Conservation (phyloP, 1,140 invertebrate genomes). For the Caenorhabditis inopinata region DNA sequence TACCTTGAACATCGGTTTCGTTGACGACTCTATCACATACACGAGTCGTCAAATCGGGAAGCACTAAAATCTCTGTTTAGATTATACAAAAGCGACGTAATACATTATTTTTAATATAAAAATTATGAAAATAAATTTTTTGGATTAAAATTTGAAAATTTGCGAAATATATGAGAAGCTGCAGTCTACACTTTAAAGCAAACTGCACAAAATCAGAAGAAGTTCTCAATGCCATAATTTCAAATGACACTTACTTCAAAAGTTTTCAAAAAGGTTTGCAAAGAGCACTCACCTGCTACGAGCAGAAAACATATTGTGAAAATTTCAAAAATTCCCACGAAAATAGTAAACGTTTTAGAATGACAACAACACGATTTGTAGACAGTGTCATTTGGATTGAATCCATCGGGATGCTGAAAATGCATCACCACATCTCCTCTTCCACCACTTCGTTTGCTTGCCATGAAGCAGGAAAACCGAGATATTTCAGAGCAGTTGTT, state of each 20-base stretch:
- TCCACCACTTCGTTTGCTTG: background rate
- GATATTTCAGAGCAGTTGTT: no score
- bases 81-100: no score
- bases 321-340: conserved; percentile 45
- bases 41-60: conserved; percentile 40
- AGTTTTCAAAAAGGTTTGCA: background rate
- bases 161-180: no score
- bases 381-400: conserved; percentile 40
- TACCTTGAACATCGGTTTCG: background rate
- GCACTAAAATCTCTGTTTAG: no score
- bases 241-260: no score
- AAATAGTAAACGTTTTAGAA: conserved; percentile 44
- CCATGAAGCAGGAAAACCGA: background rate
- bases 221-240: no score
- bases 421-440: background rate
- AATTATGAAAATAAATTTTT: no score
- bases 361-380: conserved; percentile 44
- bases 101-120: no score
- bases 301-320: conserved; percentile 55
- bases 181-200: no score
- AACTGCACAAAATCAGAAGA: no score
- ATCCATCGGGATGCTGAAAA: conserved; percentile 30
- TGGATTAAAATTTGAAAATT: no score
- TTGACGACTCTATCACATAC: conserved; percentile 29
- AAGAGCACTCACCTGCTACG: conserved; percentile 51